These are phyloP conservation scores for Ennomos quercinarius DNA, from an alignment of 2,888 invertebrate genomes.

Conservation along the genomic window DNA sequence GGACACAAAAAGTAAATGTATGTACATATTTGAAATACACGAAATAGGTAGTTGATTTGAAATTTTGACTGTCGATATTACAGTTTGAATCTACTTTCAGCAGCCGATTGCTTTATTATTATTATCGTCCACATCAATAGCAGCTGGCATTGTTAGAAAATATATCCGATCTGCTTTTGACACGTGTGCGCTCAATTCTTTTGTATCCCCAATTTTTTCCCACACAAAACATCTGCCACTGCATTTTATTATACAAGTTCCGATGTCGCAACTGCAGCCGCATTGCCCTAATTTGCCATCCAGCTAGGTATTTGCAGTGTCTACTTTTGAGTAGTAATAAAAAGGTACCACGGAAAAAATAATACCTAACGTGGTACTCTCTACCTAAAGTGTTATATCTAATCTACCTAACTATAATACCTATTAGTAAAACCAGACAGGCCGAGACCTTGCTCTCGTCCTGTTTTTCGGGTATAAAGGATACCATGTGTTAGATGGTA, in stretches of 20 bases:
- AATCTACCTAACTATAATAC: not conserved
- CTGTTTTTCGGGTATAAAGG: slow-evolving; percentile 45
- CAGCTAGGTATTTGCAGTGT: slow-evolving; percentile 6
- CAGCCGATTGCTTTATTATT: not conserved
- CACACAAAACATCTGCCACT: slow-evolving; percentile 52
- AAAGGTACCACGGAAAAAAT: no score
- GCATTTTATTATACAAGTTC: slow-evolving; percentile 46
- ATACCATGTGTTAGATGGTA: slow-evolving; percentile 37
- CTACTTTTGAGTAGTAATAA: slow-evolving; percentile 8
- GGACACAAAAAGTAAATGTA: no score
- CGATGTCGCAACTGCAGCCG: slow-evolving; percentile 40
- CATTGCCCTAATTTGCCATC: slow-evolving; percentile 46
- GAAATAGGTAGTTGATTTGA: no score
- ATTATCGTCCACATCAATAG: slow-evolving; percentile 2
- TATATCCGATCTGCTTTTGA: slow-evolving; percentile 20
- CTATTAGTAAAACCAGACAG: slow-evolving; percentile 8
- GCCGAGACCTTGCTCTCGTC: slow-evolving; percentile 46
- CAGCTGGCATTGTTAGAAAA: slow-evolving; percentile 10
- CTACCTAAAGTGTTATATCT: not conserved
- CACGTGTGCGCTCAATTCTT: slow-evolving; percentile 27
- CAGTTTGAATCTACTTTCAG: no score
- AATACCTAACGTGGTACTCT: slow-evolving; percentile 26
- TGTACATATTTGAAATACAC: no score
- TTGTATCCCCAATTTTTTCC: slow-evolving; percentile 40
- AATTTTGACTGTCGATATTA: no score